Conservation (phyloP, 2,113 vertebrate genomes). For the Sphyrna mokarran region DNA sequence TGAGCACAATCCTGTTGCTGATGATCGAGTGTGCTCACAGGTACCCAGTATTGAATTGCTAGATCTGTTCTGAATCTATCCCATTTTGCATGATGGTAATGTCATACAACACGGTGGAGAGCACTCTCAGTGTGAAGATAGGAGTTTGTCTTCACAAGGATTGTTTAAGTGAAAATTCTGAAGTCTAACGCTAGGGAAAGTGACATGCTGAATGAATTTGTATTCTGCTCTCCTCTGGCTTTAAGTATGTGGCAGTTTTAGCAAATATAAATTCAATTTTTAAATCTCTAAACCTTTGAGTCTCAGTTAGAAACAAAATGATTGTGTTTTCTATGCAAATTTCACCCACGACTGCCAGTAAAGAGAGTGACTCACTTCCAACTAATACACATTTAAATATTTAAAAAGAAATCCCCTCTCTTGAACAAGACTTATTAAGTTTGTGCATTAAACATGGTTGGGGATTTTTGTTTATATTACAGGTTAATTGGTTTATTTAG, state of each 20-base stretch:
- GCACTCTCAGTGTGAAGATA: background rate
- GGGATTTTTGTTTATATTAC: background rate
- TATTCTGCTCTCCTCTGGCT: background rate
- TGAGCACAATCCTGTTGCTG: too few relatives aligned
- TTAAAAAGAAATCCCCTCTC: background rate
- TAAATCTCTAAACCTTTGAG: background rate
- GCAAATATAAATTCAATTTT: background rate
- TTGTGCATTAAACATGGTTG: background rate
- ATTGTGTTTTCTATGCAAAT: background rate
- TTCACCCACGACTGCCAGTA: background rate
- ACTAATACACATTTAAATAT: background rate
- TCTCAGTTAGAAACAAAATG: background rate
- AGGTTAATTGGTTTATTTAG: background rate
- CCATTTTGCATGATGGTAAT: background rate
- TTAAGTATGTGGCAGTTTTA: background rate
- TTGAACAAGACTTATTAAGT: background rate
- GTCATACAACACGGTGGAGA: too few relatives aligned
- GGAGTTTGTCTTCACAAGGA: background rate
- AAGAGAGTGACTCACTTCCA: background rate
- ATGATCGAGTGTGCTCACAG: too few relatives aligned
- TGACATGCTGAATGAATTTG: background rate
- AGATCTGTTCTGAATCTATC: background rate
- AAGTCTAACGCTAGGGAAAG: background rate
- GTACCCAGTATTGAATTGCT: background rate
- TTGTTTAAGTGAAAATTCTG: too few relatives aligned